Percentiles rank a stretch among this genome's conserved stretches.
phyloP scores from a whole-genome alignment of 2,797 vertebrate genomes.

The Phalanger gymnotis region DNA sequence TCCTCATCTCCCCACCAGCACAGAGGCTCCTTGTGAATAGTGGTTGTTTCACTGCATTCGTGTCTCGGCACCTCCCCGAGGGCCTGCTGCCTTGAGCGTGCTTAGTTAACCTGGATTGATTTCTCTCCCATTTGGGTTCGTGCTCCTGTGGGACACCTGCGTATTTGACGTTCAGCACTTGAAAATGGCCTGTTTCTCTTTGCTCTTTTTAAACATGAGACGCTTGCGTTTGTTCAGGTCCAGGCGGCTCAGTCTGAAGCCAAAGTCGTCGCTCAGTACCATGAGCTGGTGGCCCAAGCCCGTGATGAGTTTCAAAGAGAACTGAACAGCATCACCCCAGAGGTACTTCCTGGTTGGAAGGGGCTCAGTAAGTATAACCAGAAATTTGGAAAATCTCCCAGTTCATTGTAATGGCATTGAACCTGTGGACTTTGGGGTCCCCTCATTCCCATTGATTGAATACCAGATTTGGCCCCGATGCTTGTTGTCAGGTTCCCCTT shows the following conservation, averaged over 20 bases:
- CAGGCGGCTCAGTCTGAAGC: slow-evolving; percentile 94
- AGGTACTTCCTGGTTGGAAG: slow-evolving; percentile 95
- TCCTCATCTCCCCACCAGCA: fast-evolving
- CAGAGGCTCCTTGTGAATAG: background rate
- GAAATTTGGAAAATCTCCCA: fast-evolving
- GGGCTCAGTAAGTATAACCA: slow-evolving; percentile 92
- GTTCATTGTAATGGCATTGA: background rate
- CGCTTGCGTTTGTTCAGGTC: slow-evolving; percentile 85
- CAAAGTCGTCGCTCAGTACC: slow-evolving; percentile 96
- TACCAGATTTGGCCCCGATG: background rate
- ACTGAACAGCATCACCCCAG: slow-evolving; percentile 95
- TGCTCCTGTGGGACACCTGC: no score
- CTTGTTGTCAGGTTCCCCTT: background rate
- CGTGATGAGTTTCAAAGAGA: slow-evolving; percentile 94
- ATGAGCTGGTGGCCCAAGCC: slow-evolving; percentile 94
- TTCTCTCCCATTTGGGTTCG: no score
- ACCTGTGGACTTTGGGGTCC: background rate
- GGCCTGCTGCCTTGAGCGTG: no score
- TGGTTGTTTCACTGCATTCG: no score
- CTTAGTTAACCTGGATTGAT: no score
- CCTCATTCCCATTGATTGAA: background rate
- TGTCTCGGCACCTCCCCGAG: no score
- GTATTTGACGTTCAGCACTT: no score
- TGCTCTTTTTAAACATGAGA: slow-evolving; percentile 13
- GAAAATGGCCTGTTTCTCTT: background rate